These are phyloP conservation scores for Anoura caudifer DNA, from an alignment of 2,113 vertebrate species.

Conservation along the genomic window DNA sequence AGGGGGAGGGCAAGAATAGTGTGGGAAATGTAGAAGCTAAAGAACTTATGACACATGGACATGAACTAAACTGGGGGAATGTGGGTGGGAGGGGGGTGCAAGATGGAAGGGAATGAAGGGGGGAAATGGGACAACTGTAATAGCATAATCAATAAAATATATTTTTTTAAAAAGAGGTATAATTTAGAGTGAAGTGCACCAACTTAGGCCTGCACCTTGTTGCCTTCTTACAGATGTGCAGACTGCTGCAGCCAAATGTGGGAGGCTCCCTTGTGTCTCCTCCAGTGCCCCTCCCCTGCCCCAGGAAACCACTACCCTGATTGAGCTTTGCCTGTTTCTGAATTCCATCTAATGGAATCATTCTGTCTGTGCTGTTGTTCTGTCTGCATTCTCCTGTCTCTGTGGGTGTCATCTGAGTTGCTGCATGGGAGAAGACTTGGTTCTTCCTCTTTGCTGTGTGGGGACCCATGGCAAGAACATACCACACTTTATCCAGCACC, in stretches of 20 bases:
- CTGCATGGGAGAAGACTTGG: background rate
- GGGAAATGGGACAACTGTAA: too few relatives aligned
- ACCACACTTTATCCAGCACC: rapidly evolving
- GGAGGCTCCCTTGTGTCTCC: background rate
- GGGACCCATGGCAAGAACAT: too few relatives aligned
- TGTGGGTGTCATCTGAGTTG: rapidly evolving
- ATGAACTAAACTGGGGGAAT: too few relatives aligned
- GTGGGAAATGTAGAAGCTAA: too few relatives aligned
- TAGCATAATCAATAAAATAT: too few relatives aligned
- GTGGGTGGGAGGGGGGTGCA: too few relatives aligned
- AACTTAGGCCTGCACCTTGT: background rate
- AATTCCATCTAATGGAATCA: background rate
- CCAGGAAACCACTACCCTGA: background rate
- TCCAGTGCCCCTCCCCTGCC: background rate
- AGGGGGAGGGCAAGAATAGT: too few relatives aligned
- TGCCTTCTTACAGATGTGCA: background rate
- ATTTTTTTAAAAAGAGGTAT: too few relatives aligned
- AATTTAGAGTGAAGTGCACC: background rate
- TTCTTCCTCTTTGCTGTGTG: background rate
- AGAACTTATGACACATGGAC: too few relatives aligned
- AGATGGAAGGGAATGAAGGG: too few relatives aligned
- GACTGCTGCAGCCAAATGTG: rapidly evolving
- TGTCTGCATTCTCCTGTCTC: background rate
- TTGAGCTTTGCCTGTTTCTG: background rate
- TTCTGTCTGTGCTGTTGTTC: background rate